phyloP scores from a whole-genome alignment of 2,888 invertebrate species.

The Lymantria monacha region DNA sequence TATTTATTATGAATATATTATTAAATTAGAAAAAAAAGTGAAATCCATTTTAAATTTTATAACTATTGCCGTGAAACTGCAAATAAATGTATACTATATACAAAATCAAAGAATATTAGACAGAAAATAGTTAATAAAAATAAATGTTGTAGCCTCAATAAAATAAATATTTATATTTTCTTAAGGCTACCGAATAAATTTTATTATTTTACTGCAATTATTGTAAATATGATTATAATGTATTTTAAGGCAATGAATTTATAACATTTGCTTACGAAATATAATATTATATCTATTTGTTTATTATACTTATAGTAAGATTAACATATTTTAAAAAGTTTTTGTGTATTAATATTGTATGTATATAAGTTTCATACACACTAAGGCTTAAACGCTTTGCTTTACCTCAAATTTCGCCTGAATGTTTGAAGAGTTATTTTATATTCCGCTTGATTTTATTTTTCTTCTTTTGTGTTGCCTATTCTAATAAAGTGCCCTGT shows the following conservation, averaged over 20 bases:
- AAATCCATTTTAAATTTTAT: conserved; percentile 2
- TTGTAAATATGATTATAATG: conserved; percentile 62
- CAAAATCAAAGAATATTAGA: conserved; percentile 16
- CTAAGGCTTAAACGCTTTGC: conserved; percentile 66
- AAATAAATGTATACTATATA: conserved; percentile 10
- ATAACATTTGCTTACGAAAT: conserved; percentile 63
- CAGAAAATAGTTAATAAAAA: conserved; percentile 15
- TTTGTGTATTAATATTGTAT: conserved; percentile 63
- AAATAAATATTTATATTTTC: background rate
- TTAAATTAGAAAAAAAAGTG: no score
- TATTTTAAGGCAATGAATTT: conserved; percentile 58
- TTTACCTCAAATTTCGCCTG: conserved; percentile 51
- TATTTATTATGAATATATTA: no score
- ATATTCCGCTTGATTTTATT: conserved; percentile 42
- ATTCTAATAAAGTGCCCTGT: conserved; percentile 74
- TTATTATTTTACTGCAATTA: conserved; percentile 44
- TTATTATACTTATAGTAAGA: conserved; percentile 55
- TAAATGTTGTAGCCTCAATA: no score
- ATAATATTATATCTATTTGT: conserved; percentile 51
- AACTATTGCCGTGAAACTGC: conserved; percentile 22
- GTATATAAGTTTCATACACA: conserved; percentile 56
- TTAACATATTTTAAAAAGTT: conserved; percentile 48
- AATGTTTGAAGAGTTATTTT: conserved; percentile 37
- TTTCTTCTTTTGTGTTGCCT: conserved; percentile 59
- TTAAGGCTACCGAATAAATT: conserved; percentile 35